Percentiles rank a stretch among this genome's conserved stretches.
Conservation (phyloP, 1,140 invertebrate genomes). For the Ooceraea biroi region DNA sequence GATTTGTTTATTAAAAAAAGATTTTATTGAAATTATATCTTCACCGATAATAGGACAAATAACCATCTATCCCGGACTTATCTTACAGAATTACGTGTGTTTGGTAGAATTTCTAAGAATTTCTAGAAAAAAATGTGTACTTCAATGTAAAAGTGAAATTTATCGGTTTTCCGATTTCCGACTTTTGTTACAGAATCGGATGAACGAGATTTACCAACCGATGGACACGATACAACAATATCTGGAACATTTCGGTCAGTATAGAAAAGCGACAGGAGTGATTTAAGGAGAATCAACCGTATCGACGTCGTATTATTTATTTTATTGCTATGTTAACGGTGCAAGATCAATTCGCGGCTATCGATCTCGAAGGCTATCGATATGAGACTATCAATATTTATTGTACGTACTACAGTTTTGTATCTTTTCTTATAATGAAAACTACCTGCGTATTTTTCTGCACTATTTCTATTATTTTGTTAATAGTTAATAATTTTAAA, state of each 20-base stretch:
- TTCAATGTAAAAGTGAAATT: neutral
- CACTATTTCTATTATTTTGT: too few relatives aligned
- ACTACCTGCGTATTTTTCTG: too few relatives aligned
- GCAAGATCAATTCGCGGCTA: too few relatives aligned
- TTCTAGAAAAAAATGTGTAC: neutral
- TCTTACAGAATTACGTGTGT: neutral
- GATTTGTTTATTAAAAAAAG: too few relatives aligned
- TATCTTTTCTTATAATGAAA: too few relatives aligned
- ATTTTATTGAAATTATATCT: too few relatives aligned
- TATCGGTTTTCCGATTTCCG: neutral
- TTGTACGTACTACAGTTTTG: neutral
- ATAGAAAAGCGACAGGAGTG: conserved; percentile 91
- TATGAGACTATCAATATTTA: neutral
- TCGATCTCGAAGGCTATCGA: neutral
- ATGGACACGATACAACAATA: conserved; percentile 98
- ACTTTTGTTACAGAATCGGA: conserved; percentile 89
- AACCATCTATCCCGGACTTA: too few relatives aligned
- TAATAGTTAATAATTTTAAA: too few relatives aligned
- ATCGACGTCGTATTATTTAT: conserved; percentile 41
- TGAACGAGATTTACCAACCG: conserved; percentile 95
- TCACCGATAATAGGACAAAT: too few relatives aligned
- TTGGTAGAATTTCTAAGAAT: neutral
- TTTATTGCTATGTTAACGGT: conserved; percentile 21
- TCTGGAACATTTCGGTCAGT: conserved; percentile 96
- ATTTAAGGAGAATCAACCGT: conserved; percentile 73